Conservation (phyloP, 2,797 vertebrate genomes). For the Mormyrus hasselquistii region DNA sequence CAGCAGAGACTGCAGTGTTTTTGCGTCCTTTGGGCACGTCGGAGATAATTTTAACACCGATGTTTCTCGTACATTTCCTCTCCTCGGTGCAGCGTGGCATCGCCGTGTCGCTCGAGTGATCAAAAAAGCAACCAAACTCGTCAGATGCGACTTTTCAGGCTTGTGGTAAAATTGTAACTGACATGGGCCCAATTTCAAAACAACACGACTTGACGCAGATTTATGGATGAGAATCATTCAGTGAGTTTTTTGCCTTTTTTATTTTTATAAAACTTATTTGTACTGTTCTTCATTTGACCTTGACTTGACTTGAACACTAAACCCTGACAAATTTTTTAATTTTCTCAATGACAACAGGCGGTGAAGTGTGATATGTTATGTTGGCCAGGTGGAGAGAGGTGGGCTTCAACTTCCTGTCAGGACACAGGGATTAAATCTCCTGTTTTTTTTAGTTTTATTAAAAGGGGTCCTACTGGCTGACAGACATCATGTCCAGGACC, state of each 20-base stretch:
- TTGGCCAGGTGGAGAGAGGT: background rate
- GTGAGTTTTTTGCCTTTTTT: background rate
- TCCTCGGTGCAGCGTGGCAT: background rate
- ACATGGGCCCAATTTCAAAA: background rate
- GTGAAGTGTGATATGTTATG: background rate
- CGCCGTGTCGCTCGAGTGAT: background rate
- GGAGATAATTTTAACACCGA: background rate
- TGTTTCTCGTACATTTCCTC: background rate
- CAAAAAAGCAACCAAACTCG: background rate
- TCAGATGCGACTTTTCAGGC: background rate
- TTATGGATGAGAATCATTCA: background rate
- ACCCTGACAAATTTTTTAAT: background rate
- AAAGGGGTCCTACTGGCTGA: background rate
- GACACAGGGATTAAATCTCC: background rate
- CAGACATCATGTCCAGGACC: background rate
- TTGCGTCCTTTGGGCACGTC: background rate
- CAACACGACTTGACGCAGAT: background rate
- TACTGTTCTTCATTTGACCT: background rate
- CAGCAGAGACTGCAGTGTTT: background rate
- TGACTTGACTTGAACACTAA: background rate
- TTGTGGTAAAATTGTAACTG: background rate
- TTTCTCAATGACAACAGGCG: background rate
- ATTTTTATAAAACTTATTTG: background rate
- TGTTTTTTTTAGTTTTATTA: background rate
- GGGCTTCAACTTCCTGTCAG: background rate